These are phyloP conservation scores for Scrobipalpa costella DNA, from an alignment of 2,888 invertebrate species.

Conservation along the genomic window DNA sequence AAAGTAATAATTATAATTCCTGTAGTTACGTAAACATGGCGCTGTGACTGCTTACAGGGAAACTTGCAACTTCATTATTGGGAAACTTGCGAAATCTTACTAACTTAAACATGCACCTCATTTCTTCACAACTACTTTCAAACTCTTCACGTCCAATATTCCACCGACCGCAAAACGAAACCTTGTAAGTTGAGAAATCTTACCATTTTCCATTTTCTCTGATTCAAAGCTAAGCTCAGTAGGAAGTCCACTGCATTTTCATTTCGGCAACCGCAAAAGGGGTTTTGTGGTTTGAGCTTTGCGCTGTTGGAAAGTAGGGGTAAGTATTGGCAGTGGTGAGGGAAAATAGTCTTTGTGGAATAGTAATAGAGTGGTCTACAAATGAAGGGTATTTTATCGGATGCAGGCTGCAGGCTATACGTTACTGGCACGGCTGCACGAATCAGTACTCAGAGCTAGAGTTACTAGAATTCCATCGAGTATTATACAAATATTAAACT, in stretches of 20 bases:
- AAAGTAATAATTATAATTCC: conserved; percentile 10
- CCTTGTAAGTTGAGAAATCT: conserved; percentile 19
- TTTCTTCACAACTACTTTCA: conserved; percentile 25
- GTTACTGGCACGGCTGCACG: conserved; percentile 29
- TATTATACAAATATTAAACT: too few species aligned
- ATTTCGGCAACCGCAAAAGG: conserved; percentile 28
- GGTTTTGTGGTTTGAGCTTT: conserved; percentile 30
- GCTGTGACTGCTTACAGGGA: conserved; percentile 22
- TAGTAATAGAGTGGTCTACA: conserved; percentile 23
- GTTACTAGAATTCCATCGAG: not conserved
- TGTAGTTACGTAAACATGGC: conserved; percentile 22
- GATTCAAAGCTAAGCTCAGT: not conserved
- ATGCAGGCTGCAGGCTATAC: conserved; percentile 28
- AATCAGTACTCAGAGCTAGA: not conserved
- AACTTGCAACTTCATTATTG: conserved; percentile 27
- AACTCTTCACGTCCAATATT: conserved; percentile 28
- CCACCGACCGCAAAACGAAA: conserved; percentile 27
- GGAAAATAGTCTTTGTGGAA: conserved; percentile 25
- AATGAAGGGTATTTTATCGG: conserved; percentile 25
- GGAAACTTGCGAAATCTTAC: conserved; percentile 19
- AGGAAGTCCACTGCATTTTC: not conserved
- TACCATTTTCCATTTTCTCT: conserved; percentile 8
- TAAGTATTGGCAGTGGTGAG: conserved; percentile 11
- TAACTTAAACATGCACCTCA: conserved; percentile 19
- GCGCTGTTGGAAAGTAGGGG: conserved; percentile 7